Evolutionary conservation across 2,888 invertebrate genomes (phyloP).

Genomic region (Sylvicola fuscatus): DNA sequence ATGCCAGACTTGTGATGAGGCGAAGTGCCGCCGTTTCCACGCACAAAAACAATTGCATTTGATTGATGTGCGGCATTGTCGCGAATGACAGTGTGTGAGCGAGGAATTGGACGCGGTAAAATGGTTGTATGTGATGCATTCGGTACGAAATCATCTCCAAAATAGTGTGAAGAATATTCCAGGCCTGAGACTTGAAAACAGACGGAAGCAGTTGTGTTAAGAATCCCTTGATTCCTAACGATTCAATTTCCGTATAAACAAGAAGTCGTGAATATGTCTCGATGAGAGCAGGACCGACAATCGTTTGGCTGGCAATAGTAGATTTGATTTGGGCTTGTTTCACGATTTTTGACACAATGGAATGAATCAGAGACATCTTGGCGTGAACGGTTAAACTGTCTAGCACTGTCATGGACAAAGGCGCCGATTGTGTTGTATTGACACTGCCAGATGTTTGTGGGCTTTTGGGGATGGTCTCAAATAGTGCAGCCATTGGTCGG

Average conservation of each 20-base stretch:
- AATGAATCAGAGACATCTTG: slow-evolving; percentile 71
- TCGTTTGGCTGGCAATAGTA: slow-evolving; percentile 40
- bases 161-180: slow-evolving; percentile 88
- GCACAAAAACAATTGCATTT: slow-evolving; percentile 82
- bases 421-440: slow-evolving; percentile 47
- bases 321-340: slow-evolving; percentile 63
- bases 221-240: slow-evolving; percentile 89
- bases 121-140: slow-evolving; percentile 90
- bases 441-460: slow-evolving; percentile 25
- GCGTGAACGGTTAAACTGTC: slow-evolving; percentile 91
- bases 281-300: slow-evolving; percentile 72
- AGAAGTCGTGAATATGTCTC: slow-evolving; percentile 86
- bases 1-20: slow-evolving; percentile 75
- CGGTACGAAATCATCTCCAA: slow-evolving; percentile 94
- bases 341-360: background rate
- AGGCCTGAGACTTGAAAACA: slow-evolving; percentile 80
- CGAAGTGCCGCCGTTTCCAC: slow-evolving; percentile 78
- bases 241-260: slow-evolving; percentile 93
- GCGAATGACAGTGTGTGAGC: slow-evolving; percentile 82
- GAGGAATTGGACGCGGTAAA: slow-evolving; percentile 80
- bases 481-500: slow-evolving; percentile 77
- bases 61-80: slow-evolving; percentile 83
- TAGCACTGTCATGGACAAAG: slow-evolving; percentile 76
- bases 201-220: slow-evolving; percentile 79
- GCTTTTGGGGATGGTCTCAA: slow-evolving; percentile 60